Evolutionary conservation across 2,888 invertebrate genomes (phyloP), one percentile per base, ranked within the genome.

Genomic region (Dysmachus trigonus): DNA sequence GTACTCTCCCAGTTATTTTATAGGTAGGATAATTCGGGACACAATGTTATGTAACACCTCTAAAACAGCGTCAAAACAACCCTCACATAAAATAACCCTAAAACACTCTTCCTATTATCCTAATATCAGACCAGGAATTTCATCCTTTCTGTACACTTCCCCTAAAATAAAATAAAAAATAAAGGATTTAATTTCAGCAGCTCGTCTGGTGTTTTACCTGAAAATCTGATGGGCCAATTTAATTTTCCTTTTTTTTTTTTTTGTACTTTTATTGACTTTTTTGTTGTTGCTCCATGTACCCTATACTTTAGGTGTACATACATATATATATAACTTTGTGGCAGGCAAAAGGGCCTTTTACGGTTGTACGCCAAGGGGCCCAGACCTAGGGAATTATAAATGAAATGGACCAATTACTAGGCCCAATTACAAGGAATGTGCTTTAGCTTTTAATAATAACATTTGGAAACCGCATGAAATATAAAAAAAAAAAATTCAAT

Each of bases 361-460:
- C 27, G 62, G 1, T 18, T 62, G 10, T 27, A 27, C 0, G 8
- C 27, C 27, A 1, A 3, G 10, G 3, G 62, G 8, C 7, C 5
- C 8, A 8, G 18, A 3, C 18, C 27, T 22, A 62, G 62, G 62
- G 22, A 62, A 62, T 62, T 62, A 62, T 22, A 62, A 62, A 62
- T 62, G 27, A 22, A 62, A 62, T 62, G 27, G 22, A 10, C 62
- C 62, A 62, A 62, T 62, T 62, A 62, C 62, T 27, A 62, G 62
- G 62, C 22, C 2, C 27, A 62, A 8, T 62, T 62, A 62, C 22
- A 62, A 62, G 8, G 2, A 62, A 62, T 62, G 62, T 62, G 62
- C 62, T 62, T 62, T 13, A 62, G 62, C 22, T 22, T 62, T 62
- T 13, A 62, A 62, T 62, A 62, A 62, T 22, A 62, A 62, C n/a